These are phyloP conservation scores for Heteronetta atricapilla DNA, from an alignment of 2,113 vertebrate species.

Conservation along the genomic window DNA sequence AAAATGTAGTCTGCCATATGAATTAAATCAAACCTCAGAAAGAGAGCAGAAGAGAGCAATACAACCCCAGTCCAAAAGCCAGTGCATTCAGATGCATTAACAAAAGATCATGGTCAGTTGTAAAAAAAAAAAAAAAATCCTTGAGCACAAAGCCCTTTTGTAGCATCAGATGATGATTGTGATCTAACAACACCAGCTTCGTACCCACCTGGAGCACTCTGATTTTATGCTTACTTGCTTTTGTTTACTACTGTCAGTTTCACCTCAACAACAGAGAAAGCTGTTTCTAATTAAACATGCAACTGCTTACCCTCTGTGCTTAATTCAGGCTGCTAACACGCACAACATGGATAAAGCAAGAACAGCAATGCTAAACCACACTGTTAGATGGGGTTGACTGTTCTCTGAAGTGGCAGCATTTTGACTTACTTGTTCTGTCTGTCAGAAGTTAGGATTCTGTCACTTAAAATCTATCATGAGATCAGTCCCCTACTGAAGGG, in stretches of 20 bases:
- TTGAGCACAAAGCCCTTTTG: slow-evolving; percentile 56
- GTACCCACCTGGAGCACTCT: slow-evolving; percentile 8
- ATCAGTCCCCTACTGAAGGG: background rate
- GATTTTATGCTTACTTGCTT: background rate
- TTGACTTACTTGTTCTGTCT: background rate
- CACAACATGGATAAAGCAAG: background rate
- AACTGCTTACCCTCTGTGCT: background rate
- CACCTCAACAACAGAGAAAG: background rate
- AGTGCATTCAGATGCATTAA: slow-evolving; percentile 8
- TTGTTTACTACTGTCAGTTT: background rate
- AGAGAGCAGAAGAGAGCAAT: slow-evolving; percentile 13
- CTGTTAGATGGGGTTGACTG: background rate
- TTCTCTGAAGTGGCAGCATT: background rate
- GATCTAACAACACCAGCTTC: slow-evolving; percentile 44
- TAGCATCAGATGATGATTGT: slow-evolving; percentile 32
- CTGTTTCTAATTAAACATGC: background rate
- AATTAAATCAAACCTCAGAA: slow-evolving; percentile 20
- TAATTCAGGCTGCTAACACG: background rate
- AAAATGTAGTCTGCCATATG: background rate
- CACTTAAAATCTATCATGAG: background rate
- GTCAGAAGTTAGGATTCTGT: background rate
- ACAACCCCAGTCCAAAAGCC: slow-evolving; percentile 7
- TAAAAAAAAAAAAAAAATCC: background rate
- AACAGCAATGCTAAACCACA: background rate
- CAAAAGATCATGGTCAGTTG: background rate